Conservation (phyloP, 2,113 vertebrate species). For the Raphicerus campestris region DNA sequence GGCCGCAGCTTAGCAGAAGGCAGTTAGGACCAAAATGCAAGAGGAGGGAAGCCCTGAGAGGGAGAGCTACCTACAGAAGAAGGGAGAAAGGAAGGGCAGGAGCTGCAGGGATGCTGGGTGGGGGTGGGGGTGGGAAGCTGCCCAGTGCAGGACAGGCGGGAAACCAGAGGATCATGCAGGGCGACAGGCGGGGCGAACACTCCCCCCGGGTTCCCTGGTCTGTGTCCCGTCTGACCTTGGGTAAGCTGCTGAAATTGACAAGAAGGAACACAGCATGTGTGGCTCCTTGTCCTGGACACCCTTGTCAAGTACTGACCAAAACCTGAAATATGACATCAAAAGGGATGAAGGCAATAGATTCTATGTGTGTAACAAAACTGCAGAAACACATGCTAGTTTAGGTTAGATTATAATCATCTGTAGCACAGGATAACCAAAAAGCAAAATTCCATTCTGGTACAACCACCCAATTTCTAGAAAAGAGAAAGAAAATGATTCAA, state of each 20-base stretch:
- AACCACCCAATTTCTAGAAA: conserved; percentile 36
- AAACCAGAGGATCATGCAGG: background rate
- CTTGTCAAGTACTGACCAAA: background rate
- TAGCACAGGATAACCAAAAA: conserved; percentile 30
- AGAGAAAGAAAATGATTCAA: background rate
- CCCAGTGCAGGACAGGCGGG: background rate
- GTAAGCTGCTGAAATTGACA: background rate
- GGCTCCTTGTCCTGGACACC: background rate
- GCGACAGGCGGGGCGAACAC: accelerated
- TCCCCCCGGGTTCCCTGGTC: background rate
- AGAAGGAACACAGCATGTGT: background rate
- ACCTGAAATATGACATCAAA: background rate
- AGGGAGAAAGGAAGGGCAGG: background rate
- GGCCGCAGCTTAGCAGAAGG: background rate
- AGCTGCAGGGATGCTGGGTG: background rate
- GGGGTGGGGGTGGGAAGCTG: background rate
- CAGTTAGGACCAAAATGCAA: background rate
- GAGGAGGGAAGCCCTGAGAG: conserved; percentile 28
- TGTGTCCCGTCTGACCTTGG: background rate
- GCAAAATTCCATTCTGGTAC: conserved; percentile 39
- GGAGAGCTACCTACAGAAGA: background rate
- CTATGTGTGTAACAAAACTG: conserved; percentile 21
- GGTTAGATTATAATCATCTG: conserved; percentile 49
- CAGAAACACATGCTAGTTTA: conserved; percentile 42
- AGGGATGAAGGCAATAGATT: background rate